Evolutionary conservation across 2,113 vertebrate species (phyloP), one percentile per base, ranked within the genome.

Genomic region (Paradisaea rubra): DNA sequence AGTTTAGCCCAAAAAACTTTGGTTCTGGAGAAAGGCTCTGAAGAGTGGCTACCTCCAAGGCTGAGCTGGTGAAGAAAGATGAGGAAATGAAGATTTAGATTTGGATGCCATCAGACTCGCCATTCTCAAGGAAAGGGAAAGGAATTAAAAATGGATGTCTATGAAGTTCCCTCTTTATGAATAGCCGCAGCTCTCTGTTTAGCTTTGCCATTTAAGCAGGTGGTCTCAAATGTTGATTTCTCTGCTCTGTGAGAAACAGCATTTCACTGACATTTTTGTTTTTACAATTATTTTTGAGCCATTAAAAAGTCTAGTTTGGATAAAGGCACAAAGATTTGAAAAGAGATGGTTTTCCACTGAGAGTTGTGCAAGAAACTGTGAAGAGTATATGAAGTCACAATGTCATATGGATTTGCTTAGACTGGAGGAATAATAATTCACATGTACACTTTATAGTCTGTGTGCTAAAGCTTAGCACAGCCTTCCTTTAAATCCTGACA

Each of bases 391-490:
- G 83, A 95, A 96, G 47, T 81, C 81, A 69, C 37, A 71, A 47
- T 74, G 35, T 85, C 94, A 92, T 96, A 92, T 90, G 94, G 93
- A 89, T 95, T 86, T 95, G 78, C 92, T 95, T 94, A 95, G 72
- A 86, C 60, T 78, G 70, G 52, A 88, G 47, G 64, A 92, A 96
- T 81, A 95, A 91, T 96, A 95, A 95, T 95, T 96, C 89, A 92
- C 37, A 83, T 92, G 49, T 77, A 89, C 68, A 66, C 92, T 94
- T 96, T 95, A 93, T 65, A 93, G 71, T 91, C 78, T 92, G 57
- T 91, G 59, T 76, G 57, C 83, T 95, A 96, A 94, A 92, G 53
- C 93, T 93, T 89, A 93, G 90, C 86, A 85, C 33, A 95, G 70
- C 71, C 86, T 95, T 96, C 64, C 83, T 86, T 91, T 91, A 94